Conservation (phyloP, 2,797 vertebrate genomes). For the Eurystomus glaucurus region DNA sequence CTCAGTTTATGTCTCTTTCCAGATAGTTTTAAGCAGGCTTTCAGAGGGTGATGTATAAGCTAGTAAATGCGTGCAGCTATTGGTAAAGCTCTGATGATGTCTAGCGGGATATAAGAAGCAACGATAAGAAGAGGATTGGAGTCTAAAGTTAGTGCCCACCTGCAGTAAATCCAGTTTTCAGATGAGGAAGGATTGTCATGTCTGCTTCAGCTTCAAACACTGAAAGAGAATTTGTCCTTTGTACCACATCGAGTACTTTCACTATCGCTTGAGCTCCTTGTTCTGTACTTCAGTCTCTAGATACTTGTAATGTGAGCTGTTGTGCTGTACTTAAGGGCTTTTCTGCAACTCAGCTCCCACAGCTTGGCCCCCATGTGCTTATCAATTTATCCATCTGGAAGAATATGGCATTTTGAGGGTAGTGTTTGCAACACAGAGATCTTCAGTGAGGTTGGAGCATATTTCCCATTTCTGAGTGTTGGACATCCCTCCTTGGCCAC, state of each 20-base stretch:
- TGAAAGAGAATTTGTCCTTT: neutral
- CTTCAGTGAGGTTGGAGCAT: neutral
- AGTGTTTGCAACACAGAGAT: neutral
- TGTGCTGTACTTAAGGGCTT: neutral
- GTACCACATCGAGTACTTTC: fast-evolving
- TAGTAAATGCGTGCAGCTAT: neutral
- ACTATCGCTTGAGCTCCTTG: fast-evolving
- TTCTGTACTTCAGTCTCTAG: fast-evolving
- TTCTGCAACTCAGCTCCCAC: neutral
- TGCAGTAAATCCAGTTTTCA: neutral
- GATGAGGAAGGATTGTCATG: neutral
- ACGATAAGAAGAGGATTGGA: neutral
- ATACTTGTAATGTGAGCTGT: neutral
- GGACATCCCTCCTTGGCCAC: neutral
- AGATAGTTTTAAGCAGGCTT: neutral
- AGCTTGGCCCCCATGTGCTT: fast-evolving
- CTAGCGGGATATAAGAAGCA: neutral
- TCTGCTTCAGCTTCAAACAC: neutral
- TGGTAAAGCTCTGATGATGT: neutral
- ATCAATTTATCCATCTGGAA: neutral
- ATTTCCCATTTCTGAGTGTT: neutral
- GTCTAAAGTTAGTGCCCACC: neutral
- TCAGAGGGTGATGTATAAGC: neutral
- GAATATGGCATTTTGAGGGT: neutral
- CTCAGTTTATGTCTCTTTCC: neutral